phyloP scores from a whole-genome alignment of 2,113 vertebrate genomes.

The Oryctolagus cuniculus region DNA sequence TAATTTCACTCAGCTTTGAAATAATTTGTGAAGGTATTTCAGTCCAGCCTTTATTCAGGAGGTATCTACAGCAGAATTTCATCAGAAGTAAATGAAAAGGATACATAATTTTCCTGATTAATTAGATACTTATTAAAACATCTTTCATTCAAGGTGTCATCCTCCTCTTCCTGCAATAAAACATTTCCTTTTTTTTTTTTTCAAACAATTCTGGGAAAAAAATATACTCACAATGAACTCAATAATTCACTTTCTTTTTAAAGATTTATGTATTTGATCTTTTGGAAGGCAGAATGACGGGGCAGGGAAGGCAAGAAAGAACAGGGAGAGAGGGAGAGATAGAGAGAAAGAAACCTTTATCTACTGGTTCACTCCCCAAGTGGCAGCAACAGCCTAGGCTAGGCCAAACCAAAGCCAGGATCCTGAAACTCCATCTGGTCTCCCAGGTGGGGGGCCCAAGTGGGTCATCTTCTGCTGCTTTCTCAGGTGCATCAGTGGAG shows the following conservation, averaged over 20 bases:
- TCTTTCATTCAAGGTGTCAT: not conserved
- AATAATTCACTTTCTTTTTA: not conserved
- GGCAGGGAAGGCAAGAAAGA: too few relatives aligned
- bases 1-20: constrained; percentile 41
- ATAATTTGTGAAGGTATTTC: constrained; percentile 43
- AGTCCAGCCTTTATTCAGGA: not conserved
- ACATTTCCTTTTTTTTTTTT: not conserved
- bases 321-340: too few relatives aligned
- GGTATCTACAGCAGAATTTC: constrained; percentile 43
- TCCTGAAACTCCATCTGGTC: too few relatives aligned
- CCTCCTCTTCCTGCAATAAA: not conserved
- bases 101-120: not conserved
- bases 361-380: too few relatives aligned
- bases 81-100: constrained; percentile 30
- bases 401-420: too few relatives aligned
- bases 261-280: too few relatives aligned
- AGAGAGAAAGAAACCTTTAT: too few relatives aligned
- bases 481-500: too few relatives aligned
- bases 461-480: too few relatives aligned
- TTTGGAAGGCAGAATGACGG: too few relatives aligned
- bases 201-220: constrained; percentile 6
- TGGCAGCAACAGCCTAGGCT: too few relatives aligned
- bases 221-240: not conserved
- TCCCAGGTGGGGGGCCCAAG: too few relatives aligned
- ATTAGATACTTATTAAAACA: constrained; percentile 12